These are phyloP conservation scores for Momotus momota DNA, from an alignment of 2,797 vertebrate genomes.

Conservation along the genomic window DNA sequence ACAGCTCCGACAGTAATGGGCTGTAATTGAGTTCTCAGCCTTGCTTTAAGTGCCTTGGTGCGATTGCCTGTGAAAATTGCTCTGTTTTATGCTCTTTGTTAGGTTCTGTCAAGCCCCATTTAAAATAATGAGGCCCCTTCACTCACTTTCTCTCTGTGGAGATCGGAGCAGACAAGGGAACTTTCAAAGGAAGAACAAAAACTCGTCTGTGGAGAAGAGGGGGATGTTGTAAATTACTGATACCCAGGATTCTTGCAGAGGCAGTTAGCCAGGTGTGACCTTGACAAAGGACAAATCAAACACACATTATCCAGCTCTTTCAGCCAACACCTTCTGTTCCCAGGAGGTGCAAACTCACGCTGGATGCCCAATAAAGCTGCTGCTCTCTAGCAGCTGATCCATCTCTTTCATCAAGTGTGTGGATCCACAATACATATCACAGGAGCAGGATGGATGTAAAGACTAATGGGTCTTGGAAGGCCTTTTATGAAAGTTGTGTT, in stretches of 20 bases:
- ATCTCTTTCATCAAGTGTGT: conserved; percentile 7
- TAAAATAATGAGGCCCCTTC: conserved; percentile 78
- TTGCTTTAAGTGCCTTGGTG: conserved; percentile 73
- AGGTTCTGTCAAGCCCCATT: conserved; percentile 76
- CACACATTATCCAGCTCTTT: neutral
- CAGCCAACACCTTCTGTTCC: neutral
- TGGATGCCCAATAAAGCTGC: conserved; percentile 10
- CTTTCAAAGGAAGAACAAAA: conserved; percentile 48
- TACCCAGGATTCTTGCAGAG: neutral
- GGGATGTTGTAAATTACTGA: conserved; percentile 48
- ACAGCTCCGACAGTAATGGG: conserved; percentile 63
- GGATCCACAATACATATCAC: neutral
- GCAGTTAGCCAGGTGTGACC: conserved; percentile 26
- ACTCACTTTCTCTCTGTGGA: conserved; percentile 61
- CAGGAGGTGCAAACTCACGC: neutral
- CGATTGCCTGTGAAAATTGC: conserved; percentile 79
- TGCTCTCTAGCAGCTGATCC: conserved; percentile 2
- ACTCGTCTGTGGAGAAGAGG: neutral
- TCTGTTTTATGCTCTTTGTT: conserved; percentile 77
- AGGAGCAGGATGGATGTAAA: neutral
- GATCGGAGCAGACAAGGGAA: neutral
- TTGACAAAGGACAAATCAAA: conserved; percentile 49
- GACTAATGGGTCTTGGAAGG: neutral
- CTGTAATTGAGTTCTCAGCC: conserved; percentile 78
- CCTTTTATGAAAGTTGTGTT: neutral